A percentile compares a stretch with the other conserved stretches of the same genome.
phyloP scores from a whole-genome alignment of 2,113 vertebrate genomes.

The Numenius arquata region DNA sequence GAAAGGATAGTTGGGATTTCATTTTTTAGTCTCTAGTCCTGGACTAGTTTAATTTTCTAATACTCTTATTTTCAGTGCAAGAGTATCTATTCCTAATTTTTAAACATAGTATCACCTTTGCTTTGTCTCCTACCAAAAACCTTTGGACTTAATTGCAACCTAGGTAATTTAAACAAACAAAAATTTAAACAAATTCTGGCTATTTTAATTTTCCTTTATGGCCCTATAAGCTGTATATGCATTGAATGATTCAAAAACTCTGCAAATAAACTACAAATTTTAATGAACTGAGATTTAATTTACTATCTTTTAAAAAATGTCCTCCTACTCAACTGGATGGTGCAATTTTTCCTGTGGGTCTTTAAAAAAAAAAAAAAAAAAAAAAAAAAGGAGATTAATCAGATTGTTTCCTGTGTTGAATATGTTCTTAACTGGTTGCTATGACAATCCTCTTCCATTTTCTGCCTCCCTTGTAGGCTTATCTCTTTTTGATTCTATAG shows the following conservation, averaged over 20 bases:
- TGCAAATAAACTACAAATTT: not conserved
- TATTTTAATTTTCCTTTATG: not conserved
- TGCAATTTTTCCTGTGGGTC: constrained; percentile 11
- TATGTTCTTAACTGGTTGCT: constrained; percentile 70
- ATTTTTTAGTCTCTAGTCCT: not conserved
- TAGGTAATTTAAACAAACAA: not conserved
- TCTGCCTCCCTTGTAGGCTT: constrained; percentile 26
- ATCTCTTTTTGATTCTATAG: constrained; percentile 54
- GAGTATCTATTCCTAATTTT: not conserved
- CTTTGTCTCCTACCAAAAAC: not conserved
- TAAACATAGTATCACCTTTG: not conserved
- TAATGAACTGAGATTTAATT: not conserved
- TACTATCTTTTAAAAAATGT: not conserved
- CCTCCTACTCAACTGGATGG: not conserved
- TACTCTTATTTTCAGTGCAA: not conserved
- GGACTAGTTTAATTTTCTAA: not conserved
- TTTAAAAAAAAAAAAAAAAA: not conserved
- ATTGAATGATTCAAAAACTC: constrained; percentile 24
- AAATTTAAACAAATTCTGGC: too few species aligned
- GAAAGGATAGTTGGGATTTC: not conserved
- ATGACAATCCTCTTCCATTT: constrained; percentile 63
- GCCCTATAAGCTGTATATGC: not conserved
- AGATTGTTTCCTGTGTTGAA: constrained; percentile 50
- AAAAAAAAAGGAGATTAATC: constrained; percentile 56
- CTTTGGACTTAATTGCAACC: not conserved